Evolutionary conservation across 2,797 vertebrate genomes (phyloP).

Genomic region (Neopelma chrysocephalum): DNA sequence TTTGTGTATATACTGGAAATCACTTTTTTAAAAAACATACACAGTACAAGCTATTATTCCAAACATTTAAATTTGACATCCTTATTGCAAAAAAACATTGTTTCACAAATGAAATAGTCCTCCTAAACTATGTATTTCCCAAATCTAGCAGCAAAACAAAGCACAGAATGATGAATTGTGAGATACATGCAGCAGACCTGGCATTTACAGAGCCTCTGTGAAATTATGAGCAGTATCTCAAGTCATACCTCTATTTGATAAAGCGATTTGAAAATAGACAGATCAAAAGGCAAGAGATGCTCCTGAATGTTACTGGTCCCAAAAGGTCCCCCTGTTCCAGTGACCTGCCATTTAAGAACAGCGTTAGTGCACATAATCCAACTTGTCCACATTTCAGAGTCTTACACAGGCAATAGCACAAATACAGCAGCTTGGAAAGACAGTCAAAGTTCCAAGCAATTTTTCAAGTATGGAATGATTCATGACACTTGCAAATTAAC

Average conservation of each 20-base stretch:
- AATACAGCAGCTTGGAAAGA: not conserved
- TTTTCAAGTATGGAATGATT: not conserved
- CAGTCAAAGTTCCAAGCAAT: not conserved
- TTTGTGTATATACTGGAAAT: not conserved
- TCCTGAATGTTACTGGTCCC: conserved; percentile 96
- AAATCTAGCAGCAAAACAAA: not conserved
- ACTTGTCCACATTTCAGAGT: not conserved
- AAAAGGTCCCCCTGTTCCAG: conserved; percentile 85
- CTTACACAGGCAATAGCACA: not conserved
- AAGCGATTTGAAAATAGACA: conserved; percentile 94
- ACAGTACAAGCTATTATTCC: not conserved
- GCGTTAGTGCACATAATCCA: not conserved
- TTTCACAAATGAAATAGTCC: not conserved
- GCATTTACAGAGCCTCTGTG: not conserved
- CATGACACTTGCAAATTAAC: not conserved
- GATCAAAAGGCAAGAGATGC: conserved; percentile 87
- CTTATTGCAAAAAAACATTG: not conserved
- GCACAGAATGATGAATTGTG: not conserved
- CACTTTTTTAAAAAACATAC: accelerated
- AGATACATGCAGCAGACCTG: not conserved
- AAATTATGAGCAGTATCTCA: not conserved
- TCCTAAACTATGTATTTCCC: not conserved
- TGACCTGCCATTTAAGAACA: conserved; percentile 77
- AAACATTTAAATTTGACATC: not conserved
- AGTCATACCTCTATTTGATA: conserved; percentile 91